Conservation (phyloP, 2,797 vertebrate species). For the Somateria mollissima region DNA sequence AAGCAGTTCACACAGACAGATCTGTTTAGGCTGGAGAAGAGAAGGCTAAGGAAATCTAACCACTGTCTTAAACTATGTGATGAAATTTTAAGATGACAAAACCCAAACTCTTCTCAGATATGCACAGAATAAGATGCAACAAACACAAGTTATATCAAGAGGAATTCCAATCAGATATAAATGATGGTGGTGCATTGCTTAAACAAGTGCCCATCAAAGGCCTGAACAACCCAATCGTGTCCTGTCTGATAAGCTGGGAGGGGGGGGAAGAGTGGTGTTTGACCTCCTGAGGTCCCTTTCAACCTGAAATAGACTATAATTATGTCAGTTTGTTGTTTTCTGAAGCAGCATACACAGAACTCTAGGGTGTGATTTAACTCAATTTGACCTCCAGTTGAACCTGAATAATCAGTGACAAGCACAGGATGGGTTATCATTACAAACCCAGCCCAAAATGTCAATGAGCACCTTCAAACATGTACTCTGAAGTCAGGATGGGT, state of each 20-base stretch:
- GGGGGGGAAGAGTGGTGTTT: accelerated
- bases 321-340: neutral
- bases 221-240: neutral
- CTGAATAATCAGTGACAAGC: neutral
- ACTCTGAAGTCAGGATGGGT: neutral
- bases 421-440: neutral
- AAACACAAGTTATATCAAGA: neutral
- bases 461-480: neutral
- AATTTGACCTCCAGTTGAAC: neutral
- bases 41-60: neutral
- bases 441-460: neutral
- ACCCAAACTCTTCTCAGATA: slow-evolving; percentile 3
- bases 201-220: neutral
- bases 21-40: neutral
- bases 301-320: neutral
- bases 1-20: neutral
- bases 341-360: neutral
- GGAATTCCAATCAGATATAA: neutral
- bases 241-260: neutral
- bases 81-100: neutral
- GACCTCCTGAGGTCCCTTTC: neutral
- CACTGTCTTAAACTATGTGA: neutral
- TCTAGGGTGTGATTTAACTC: neutral
- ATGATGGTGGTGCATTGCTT: neutral
- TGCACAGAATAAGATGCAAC: neutral